Base-by-base conservation (phyloP, 1,140 invertebrate genomes). In the Meloidogyne chitwoodi region DNA sequence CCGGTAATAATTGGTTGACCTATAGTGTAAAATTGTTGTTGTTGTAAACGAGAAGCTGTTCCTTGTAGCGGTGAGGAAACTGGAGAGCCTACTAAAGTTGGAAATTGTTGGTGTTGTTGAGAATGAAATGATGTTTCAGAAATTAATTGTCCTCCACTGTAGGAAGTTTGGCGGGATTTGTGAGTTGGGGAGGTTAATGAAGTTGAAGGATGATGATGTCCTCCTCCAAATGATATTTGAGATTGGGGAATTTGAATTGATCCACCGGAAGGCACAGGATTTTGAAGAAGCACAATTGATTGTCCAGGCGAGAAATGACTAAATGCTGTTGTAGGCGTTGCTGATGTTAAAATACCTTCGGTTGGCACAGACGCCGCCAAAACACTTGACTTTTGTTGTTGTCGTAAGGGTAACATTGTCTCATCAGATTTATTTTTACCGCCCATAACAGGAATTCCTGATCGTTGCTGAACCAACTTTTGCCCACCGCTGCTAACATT, bases 11-110 rank as follows among this genome's bases (percentile, higher is more conserved):
- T n/a, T 27, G 44, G 44, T 16, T 62, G 62, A 11, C 44, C 11
- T 5, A 71, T 61, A 56, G 48, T n/a, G 19, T 56, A 63, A 63
- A 31, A 19, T 0, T 74, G 74, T 62, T 77, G 76, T 26, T 31
- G 70, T 38, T 56, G 48, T n/a, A 56, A 56, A 56, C 48, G 48
- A 56, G 48, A n/a, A 56, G 19, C 5, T 44, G 41, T 19, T 44
- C 41, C 41, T 56, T 56, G 48, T 8, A 56, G 6, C n/a, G 34
- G 34, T 4, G 34, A 38, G 10, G 19, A 56, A 19, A 14, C 41
- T 56, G 48, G 48, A n/a, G 48, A 56, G n/a, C 48, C 8, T n/a
- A 56, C 16, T 19, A 48, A 19, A 48, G 44, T n/a, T 22, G 65
- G 65, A 19, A 19, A 41, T 72, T 48, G 69, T 22, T 66, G 61